Conservation (phyloP, 2,888 invertebrate species). For the Noctua janthe region DNA sequence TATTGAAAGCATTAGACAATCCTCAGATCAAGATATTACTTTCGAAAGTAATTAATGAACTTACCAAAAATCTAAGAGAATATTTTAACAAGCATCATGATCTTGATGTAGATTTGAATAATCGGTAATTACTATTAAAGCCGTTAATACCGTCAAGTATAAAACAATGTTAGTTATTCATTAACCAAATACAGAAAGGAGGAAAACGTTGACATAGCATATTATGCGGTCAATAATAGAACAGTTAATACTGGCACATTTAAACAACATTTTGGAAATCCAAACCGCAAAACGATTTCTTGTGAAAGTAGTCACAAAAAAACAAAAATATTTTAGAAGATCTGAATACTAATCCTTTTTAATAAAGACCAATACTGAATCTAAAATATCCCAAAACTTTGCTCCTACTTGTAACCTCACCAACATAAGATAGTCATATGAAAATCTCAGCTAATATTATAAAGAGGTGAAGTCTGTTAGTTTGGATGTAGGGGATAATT, state of each 20-base stretch:
- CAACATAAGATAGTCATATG: constrained; percentile 5
- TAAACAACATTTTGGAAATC: background rate
- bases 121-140: background rate
- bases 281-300: background rate
- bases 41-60: background rate
- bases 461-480: background rate
- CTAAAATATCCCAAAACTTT: background rate
- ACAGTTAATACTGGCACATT: background rate
- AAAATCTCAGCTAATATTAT: constrained; percentile 55
- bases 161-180: constrained; percentile 3
- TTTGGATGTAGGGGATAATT: too few species aligned
- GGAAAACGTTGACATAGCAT: constrained; percentile 16
- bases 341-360: background rate
- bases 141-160: background rate
- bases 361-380: background rate
- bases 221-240: background rate
- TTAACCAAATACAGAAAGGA: background rate
- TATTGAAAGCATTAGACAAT: background rate
- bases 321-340: background rate
- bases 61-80: background rate
- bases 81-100: background rate
- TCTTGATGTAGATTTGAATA: background rate
- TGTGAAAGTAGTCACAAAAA: background rate
- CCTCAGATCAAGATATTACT: background rate
- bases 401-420: background rate